A percentile compares a stretch with the other conserved stretches of the same genome.
Evolutionary conservation across 2,888 invertebrate species (phyloP).

Genomic region (Calliphora vomitoria): DNA sequence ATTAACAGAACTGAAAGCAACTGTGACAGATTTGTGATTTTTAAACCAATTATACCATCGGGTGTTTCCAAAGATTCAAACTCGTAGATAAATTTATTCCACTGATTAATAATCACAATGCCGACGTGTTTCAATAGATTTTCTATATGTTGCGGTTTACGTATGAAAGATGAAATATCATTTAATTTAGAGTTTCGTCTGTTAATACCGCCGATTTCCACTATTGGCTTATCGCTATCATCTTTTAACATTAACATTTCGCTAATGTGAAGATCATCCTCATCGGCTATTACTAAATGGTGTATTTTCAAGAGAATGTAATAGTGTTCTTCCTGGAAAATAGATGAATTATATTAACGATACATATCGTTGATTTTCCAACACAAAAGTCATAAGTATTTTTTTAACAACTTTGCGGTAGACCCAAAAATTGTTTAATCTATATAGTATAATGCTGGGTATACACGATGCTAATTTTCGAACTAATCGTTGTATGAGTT

Average conservation of each 20-base stretch:
- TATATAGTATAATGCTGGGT: no score
- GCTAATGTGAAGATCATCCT: conserved; percentile 89
- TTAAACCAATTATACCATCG: conserved; percentile 79
- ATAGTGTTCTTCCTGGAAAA: conserved; percentile 84
- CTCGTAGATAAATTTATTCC: conserved; percentile 92
- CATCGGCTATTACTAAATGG: conserved; percentile 90
- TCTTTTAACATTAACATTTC: conserved; percentile 89
- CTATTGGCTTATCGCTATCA: conserved; percentile 74
- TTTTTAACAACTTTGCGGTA: no score
- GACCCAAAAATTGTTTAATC: no score
- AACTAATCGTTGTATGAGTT: no score
- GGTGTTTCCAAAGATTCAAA: conserved; percentile 92
- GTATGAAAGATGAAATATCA: conserved; percentile 86
- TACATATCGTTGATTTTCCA: no score
- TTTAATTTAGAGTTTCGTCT: conserved; percentile 70
- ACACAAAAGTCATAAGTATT: no score
- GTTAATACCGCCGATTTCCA: conserved; percentile 76
- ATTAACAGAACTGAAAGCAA: conserved; percentile 88
- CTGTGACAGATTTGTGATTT: conserved; percentile 80
- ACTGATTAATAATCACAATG: conserved; percentile 89
- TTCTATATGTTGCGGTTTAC: conserved; percentile 87
- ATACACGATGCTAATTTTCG: no score
- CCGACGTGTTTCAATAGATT: conserved; percentile 88
- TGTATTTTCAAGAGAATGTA: conserved; percentile 90
- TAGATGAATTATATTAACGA: no score